phyloP scores from a whole-genome alignment of 2,888 invertebrate genomes.

The Cecidostiba fungosa region DNA sequence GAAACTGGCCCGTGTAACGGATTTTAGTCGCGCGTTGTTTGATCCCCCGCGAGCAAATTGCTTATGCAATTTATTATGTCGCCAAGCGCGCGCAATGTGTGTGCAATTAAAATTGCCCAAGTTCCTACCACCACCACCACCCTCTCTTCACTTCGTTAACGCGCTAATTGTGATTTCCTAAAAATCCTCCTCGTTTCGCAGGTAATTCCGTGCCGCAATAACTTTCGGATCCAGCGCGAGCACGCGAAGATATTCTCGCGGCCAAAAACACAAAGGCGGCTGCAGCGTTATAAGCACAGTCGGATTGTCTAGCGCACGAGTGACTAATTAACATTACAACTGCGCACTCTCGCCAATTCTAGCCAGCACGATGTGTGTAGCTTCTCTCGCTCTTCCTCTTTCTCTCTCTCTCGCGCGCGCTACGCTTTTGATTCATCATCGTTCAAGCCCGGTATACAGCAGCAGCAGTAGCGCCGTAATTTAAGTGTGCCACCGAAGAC shows the following conservation, averaged over 20 bases:
- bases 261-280: neutral
- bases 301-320: slow-evolving; percentile 70
- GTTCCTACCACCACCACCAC: no score
- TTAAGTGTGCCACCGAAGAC: slow-evolving; percentile 78
- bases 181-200: slow-evolving; percentile 21
- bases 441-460: slow-evolving; percentile 49
- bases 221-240: neutral
- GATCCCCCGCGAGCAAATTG: slow-evolving; percentile 61
- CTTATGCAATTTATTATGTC: slow-evolving; percentile 62
- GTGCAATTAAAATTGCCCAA: slow-evolving; percentile 57
- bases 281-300: slow-evolving; percentile 55
- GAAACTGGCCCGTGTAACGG: slow-evolving; percentile 60
- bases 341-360: slow-evolving; percentile 52
- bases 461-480: slow-evolving; percentile 71
- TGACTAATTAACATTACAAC: slow-evolving; percentile 78
- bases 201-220: neutral
- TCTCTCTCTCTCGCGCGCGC: slow-evolving; percentile 64
- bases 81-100: neutral
- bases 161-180: slow-evolving; percentile 10
- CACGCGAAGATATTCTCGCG: neutral
- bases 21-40: slow-evolving; percentile 61
- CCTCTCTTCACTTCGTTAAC: neutral
- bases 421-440: slow-evolving; percentile 63
- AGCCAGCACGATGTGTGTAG: slow-evolving; percentile 27
- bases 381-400: slow-evolving; percentile 69